Evolutionary conservation across 2,888 invertebrate genomes (phyloP), one percentile per base, ranked within the genome.

Genomic region (Sesamia inferens): DNA sequence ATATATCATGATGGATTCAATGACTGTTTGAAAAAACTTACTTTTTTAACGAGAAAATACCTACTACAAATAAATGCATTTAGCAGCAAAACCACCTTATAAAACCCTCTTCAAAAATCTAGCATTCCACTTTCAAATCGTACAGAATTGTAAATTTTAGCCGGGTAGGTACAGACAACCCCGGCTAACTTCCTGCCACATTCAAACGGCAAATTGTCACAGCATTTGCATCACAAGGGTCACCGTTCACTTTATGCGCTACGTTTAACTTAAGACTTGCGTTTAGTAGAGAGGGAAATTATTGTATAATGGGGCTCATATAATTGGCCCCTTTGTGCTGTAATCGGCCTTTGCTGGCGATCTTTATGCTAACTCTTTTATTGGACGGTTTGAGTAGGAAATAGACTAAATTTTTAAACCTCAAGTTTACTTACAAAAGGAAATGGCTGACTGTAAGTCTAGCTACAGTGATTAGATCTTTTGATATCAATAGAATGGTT

Each of bases 141-240:
- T 24, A 59, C 13, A 16, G 63, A 68, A 84, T 66, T 71, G 62
- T 73, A 81, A 84, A 84, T 71, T 71, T 54, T 55, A 59, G 44
- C 55, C 48, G 13, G 44, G 39, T n/a, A 57, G 76, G 44, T 70
- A 59, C 42, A 64, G 84, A 84, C 81, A 71, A 44, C 44, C 24
- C 55, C 48, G 67, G 51, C 72, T 74, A 63, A 62, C 71, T 82
- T 86, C 86, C 85, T 71, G 79, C 75, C 78, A 79, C 83, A 83
- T 81, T 84, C 79, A 81, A 74, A 79, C 86, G 78, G 89, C 87
- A 89, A 90, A 91, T 90, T 89, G 90, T 84, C 85, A 82, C 84
- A 80, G 82, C 86, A 91, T 91, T 91, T 89, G 89, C 91, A 91
- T 91, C 84, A 89, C 91, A 91, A 91, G 88, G 87, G 87, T 78